Evolutionary conservation across 2,888 invertebrate genomes (phyloP).

Genomic region (Scelioninae gen. 2): DNA sequence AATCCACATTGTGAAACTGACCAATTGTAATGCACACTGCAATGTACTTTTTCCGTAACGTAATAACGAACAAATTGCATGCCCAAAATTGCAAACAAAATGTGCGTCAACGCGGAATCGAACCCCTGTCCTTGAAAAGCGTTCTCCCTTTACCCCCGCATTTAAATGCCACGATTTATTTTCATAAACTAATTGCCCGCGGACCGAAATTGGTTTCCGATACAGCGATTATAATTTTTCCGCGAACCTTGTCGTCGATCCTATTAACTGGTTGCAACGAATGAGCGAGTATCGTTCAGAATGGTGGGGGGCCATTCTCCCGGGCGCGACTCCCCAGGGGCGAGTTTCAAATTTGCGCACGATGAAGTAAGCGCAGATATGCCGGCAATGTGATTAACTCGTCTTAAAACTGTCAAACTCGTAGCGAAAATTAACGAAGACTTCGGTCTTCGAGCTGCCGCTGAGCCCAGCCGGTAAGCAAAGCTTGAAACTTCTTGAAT

Average conservation of each 20-base stretch:
- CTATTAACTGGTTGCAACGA: conserved; percentile 53
- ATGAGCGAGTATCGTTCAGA: conserved; percentile 41
- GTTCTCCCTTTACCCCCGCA: too few species aligned
- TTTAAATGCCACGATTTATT: too few species aligned
- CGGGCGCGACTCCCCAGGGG: conserved; percentile 36
- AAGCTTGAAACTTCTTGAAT: conserved; percentile 52
- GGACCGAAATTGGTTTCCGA: too few species aligned
- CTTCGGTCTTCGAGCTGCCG: conserved; percentile 55
- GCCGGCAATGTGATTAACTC: conserved; percentile 57
- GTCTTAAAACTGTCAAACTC: conserved; percentile 61
- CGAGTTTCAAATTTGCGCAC: conserved; percentile 52
- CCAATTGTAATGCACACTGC: too few species aligned
- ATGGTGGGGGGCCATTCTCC: conserved; percentile 14
- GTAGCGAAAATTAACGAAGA: conserved; percentile 57
- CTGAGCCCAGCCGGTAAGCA: conserved; percentile 53
- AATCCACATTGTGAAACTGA: too few species aligned
- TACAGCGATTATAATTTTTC: not conserved
- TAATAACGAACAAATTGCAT: too few species aligned
- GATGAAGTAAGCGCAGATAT: conserved; percentile 54
- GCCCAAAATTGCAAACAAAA: too few species aligned
- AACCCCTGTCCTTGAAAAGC: too few species aligned
- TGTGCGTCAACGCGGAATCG: too few species aligned
- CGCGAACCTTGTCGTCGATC: conserved; percentile 54
- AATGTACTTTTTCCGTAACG: too few species aligned
- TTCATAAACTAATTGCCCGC: too few species aligned